Evolutionary conservation across 2,113 vertebrate species (phyloP), one percentile per base, ranked within the genome.

Genomic region (Ochotona princeps): DNA sequence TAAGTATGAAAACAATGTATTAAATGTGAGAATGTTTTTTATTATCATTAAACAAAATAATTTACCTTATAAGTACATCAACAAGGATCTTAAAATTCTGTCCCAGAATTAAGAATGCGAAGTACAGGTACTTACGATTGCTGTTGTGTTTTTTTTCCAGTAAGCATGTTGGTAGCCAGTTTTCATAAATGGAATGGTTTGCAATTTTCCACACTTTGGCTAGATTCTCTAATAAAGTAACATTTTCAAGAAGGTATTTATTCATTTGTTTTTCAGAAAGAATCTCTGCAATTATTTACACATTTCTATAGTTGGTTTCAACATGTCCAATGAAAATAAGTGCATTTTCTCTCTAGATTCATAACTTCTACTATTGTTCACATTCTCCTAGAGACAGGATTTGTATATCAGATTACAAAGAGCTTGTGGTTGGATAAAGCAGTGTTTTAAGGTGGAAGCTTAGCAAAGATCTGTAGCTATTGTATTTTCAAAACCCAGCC

Each of bases 241-340:
- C 80, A 11, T 94, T 94, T 97, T 72, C 82, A 93, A 93, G 88
- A 96, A 95, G 14, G 10, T 8, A 61, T 18, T 93, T 66, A 51
- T 90, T 95, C 66, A 57, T 70, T 89, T 76, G 11, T 66, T 72
- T 65, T 94, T 65, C 63, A 65, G 17, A 89, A 87, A 54, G 51
- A 93, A 21, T 81, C 23, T 65, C 47, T 75, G 26, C 26, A 23
- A 51, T 1, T 0, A 0, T 28, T 6, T 35, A 35, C 60, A 2
- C 0, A 0, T 35, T 14, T 44, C 60, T 63, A 0, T 28, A n/a
- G 6, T 21, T 8, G 30, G 7, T 0, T 44, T 21, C 54, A 57
- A 67, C 23, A 57, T 12, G 12, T 51, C 18, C 61, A 66, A 73
- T 57, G 8, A 57, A n/a, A 75, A 92, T 91, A 21, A 47, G 8